phyloP scores from a whole-genome alignment of 2,797 vertebrate species.

The Sparidentex hasta region DNA sequence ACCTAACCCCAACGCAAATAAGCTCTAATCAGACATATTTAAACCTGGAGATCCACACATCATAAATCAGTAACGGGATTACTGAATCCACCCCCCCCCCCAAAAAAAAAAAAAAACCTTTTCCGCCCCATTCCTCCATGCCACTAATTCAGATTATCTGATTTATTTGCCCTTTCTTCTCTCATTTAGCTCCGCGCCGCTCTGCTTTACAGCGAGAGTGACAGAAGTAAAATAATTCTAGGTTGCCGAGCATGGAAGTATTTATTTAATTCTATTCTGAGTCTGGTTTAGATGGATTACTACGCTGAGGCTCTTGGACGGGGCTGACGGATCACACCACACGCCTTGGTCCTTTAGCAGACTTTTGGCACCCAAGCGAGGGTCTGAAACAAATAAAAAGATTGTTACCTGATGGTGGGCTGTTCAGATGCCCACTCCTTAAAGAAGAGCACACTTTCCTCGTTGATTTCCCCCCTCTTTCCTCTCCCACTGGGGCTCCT shows the following conservation, averaged over 20 bases:
- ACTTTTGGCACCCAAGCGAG: constrained; percentile 56
- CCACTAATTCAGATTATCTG: constrained; percentile 40
- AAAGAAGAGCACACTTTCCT: constrained; percentile 31
- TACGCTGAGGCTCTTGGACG: constrained; percentile 57
- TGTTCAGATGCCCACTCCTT: constrained; percentile 33
- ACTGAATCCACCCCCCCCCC: background rate
- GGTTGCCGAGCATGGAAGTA: constrained; percentile 68
- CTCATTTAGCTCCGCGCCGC: constrained; percentile 17
- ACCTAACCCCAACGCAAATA: constrained; percentile 25
- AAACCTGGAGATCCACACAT: background rate
- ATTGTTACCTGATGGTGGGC: constrained; percentile 71
- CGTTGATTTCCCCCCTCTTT: background rate
- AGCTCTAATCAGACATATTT: background rate
- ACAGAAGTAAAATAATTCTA: constrained; percentile 67
- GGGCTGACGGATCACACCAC: constrained; percentile 64
- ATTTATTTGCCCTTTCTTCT: constrained; percentile 50
- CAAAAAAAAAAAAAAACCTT: background rate
- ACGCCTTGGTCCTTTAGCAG: constrained; percentile 40
- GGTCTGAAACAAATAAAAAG: constrained; percentile 67
- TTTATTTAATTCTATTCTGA: constrained; percentile 74
- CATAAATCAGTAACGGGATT: constrained; percentile 19
- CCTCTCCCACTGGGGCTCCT: too few species aligned
- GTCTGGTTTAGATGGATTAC: constrained; percentile 68
- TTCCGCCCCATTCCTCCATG: constrained; percentile 8
- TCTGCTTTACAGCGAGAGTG: constrained; percentile 24